phyloP scores from a whole-genome alignment of 2,888 invertebrate species.

The Dinocampus coccinellae region DNA sequence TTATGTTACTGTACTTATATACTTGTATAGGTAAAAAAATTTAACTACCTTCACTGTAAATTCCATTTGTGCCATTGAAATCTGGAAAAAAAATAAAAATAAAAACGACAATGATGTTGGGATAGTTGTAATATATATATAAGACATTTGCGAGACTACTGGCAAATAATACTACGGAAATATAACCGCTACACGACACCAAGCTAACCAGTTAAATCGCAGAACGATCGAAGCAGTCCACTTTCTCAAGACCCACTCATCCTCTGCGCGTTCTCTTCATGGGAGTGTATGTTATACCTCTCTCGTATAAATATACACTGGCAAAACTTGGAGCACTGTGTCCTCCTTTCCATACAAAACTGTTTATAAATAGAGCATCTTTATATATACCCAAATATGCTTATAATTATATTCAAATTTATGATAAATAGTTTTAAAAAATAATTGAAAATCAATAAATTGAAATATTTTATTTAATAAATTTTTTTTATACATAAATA shows the following conservation, averaged over 20 bases:
- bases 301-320: not conserved
- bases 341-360: constrained; percentile 30
- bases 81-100: too few relatives aligned
- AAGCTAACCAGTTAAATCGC: constrained; percentile 16
- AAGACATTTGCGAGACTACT: not conserved
- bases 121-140: not conserved
- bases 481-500: not conserved
- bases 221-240: constrained; percentile 28
- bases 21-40: not conserved
- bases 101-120: too few relatives aligned
- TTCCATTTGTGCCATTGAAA: too few relatives aligned
- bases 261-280: constrained; percentile 15
- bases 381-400: not conserved
- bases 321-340: constrained; percentile 24
- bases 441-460: not conserved
- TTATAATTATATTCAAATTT: not conserved
- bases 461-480: too few relatives aligned
- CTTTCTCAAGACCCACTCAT: constrained; percentile 30
- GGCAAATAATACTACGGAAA: not conserved
- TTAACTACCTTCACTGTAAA: too few relatives aligned
- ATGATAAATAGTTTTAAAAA: not conserved
- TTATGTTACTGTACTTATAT: not conserved
- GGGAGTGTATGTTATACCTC: constrained; percentile 24
- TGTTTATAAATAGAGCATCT: not conserved
- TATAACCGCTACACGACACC: not conserved